A percentile compares a stretch with the other conserved stretches of the same genome.
Conservation (phyloP, 2,888 invertebrate species). For the Callyntrura sp. region DNA sequence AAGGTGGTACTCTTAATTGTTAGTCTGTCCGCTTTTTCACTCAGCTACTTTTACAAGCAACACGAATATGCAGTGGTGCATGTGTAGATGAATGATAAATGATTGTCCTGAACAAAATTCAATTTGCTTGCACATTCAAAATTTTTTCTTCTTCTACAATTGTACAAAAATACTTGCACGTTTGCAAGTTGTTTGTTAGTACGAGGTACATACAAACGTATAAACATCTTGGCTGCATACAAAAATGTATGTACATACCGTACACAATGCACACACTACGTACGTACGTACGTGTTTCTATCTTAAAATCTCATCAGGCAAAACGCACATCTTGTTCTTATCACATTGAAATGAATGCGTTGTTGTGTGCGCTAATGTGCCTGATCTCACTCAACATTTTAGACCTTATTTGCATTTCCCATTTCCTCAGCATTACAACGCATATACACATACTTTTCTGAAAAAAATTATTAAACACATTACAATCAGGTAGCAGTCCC, state of each 20-base stretch:
- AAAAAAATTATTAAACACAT: background rate
- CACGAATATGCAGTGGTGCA: background rate
- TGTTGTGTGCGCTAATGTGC: constrained; percentile 43
- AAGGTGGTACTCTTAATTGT: background rate
- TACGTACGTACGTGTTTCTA: constrained; percentile 9
- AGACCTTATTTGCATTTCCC: constrained; percentile 46
- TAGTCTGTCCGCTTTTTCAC: background rate
- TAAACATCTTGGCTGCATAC: background rate
- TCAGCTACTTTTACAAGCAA: constrained; percentile 1
- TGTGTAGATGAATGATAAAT: constrained; percentile 36
- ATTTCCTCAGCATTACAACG: constrained; percentile 3
- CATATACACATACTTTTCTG: background rate
- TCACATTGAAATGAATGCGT: constrained; percentile 22
- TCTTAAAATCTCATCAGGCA: constrained; percentile 16
- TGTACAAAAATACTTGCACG: no score
- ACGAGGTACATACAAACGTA: no score
- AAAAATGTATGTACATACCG: background rate
- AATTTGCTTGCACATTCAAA: constrained; percentile 14
- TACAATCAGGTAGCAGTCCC: constrained; percentile 6
- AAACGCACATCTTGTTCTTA: constrained; percentile 7
- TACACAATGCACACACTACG: no score
- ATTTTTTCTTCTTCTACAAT: no score
- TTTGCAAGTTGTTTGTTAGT: background rate
- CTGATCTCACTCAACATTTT: constrained; percentile 32
- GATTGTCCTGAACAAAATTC: constrained; percentile 11